A percentile compares a stretch with the other conserved stretches of the same genome.
Evolutionary conservation across 2,797 vertebrate genomes (phyloP).

Genomic region (Carapus acus): DNA sequence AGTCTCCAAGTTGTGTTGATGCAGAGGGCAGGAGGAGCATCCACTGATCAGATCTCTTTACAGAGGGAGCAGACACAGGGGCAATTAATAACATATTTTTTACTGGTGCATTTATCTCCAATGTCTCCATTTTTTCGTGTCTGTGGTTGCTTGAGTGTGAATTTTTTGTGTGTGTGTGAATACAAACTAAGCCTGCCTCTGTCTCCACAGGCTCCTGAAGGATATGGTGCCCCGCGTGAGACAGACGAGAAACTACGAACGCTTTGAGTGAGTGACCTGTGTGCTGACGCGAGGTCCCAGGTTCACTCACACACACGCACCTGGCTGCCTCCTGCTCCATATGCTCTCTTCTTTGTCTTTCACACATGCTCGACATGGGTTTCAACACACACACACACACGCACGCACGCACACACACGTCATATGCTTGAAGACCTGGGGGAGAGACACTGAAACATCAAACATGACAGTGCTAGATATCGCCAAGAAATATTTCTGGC

Average conservation of each 20-base stretch:
- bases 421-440: slow-evolving; percentile 20
- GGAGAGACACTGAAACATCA: slow-evolving; percentile 14
- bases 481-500: slow-evolving; percentile 1
- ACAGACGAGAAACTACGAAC: slow-evolving; percentile 93
- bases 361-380: slow-evolving; percentile 7
- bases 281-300: slow-evolving; percentile 8
- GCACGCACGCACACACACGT: slow-evolving; percentile 11
- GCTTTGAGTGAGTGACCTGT: slow-evolving; percentile 82
- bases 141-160: no score
- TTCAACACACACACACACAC: slow-evolving; percentile 15
- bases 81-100: no score
- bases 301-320: slow-evolving; percentile 25
- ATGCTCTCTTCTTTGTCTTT: slow-evolving; percentile 26
- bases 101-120: no score
- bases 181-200: slow-evolving; percentile 24
- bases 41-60: no score
- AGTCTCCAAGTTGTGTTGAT: no score
- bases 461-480: slow-evolving; percentile 10
- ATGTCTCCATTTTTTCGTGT: no score
- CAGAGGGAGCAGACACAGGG: no score
- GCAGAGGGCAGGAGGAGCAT: no score
- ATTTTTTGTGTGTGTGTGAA: no score
- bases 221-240: slow-evolving; percentile 92
- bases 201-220: slow-evolving; percentile 78
- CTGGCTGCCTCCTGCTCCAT: slow-evolving; percentile 38